A percentile compares a stretch with the other conserved stretches of the same genome.
Conservation (phyloP, 2,888 invertebrate genomes). For the Brachypalpus laphriformis region DNA sequence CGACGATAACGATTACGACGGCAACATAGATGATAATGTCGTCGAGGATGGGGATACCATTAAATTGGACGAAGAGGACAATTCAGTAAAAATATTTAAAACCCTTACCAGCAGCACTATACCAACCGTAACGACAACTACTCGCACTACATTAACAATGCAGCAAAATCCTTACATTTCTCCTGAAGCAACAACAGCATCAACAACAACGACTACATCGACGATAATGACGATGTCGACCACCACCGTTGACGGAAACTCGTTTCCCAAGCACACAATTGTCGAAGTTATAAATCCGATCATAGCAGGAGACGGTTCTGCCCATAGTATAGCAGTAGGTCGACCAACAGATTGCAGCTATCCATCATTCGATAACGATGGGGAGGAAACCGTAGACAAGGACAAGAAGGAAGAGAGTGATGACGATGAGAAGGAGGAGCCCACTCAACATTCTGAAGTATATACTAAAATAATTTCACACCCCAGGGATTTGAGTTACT, state of each 20-base stretch:
- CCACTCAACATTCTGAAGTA: slow-evolving; percentile 50
- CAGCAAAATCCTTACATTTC: slow-evolving; percentile 76
- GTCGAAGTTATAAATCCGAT: slow-evolving; percentile 83
- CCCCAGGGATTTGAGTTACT: slow-evolving; percentile 54
- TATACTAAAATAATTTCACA: slow-evolving; percentile 55
- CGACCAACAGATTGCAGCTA: slow-evolving; percentile 78
- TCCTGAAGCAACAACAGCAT: slow-evolving; percentile 37
- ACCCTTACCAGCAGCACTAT: slow-evolving; percentile 29
- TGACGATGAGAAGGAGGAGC: slow-evolving; percentile 63
- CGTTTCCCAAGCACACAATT: slow-evolving; percentile 79
- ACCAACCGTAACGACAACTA: slow-evolving; percentile 57
- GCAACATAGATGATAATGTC: slow-evolving; percentile 75
- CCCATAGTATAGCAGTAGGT: slow-evolving; percentile 82
- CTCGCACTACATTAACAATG: slow-evolving; percentile 77
- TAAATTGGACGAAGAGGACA: slow-evolving; percentile 50
- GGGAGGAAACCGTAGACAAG: slow-evolving; percentile 51
- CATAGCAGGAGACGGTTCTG: slow-evolving; percentile 81
- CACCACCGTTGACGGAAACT: slow-evolving; percentile 57
- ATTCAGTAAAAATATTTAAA: slow-evolving; percentile 58
- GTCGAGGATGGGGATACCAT: slow-evolving; percentile 69
- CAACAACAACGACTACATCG: slow-evolving; percentile 35
- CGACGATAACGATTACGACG: slow-evolving; percentile 50
- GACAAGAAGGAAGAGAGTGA: slow-evolving; percentile 57
- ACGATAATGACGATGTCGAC: slow-evolving; percentile 33
- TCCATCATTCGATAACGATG: slow-evolving; percentile 78